phyloP scores from a whole-genome alignment of 2,113 vertebrate genomes.

The Arenaria interpres region DNA sequence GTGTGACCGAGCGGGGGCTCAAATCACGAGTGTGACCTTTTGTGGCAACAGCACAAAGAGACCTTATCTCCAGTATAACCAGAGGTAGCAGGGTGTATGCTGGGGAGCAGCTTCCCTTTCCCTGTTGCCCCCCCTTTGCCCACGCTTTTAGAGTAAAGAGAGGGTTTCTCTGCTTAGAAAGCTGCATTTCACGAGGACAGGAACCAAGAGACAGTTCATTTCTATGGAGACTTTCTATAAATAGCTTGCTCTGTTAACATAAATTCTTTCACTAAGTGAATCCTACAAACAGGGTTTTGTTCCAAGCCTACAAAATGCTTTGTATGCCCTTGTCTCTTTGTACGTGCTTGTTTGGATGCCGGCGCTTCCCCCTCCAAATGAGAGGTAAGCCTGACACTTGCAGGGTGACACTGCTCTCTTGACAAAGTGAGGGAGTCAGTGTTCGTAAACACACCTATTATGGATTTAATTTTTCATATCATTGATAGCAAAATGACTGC shows the following conservation, averaged over 20 bases:
- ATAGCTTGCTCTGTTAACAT: slow-evolving; percentile 63
- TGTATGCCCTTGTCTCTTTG: background rate
- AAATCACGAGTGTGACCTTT: background rate
- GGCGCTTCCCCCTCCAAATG: background rate
- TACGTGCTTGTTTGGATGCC: background rate
- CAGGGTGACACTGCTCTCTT: background rate
- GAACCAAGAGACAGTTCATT: slow-evolving; percentile 44
- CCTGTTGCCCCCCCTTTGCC: background rate
- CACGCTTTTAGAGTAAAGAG: background rate
- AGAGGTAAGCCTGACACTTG: background rate
- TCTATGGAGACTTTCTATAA: slow-evolving; percentile 52
- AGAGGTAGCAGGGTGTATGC: background rate
- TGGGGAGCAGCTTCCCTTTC: background rate
- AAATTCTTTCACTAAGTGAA: slow-evolving; percentile 41
- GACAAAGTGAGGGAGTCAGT: background rate
- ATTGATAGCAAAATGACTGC: background rate
- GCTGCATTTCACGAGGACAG: background rate
- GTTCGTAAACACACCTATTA: background rate
- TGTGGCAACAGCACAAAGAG: background rate
- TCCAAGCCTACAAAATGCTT: slow-evolving; percentile 26
- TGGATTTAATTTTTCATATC: background rate
- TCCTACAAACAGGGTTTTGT: slow-evolving; percentile 60
- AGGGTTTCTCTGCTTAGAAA: slow-evolving; percentile 27
- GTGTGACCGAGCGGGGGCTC: background rate
- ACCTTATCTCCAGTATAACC: background rate